Base-by-base conservation (phyloP, 2,888 invertebrate species). In the Drosophila villosipedis region DNA sequence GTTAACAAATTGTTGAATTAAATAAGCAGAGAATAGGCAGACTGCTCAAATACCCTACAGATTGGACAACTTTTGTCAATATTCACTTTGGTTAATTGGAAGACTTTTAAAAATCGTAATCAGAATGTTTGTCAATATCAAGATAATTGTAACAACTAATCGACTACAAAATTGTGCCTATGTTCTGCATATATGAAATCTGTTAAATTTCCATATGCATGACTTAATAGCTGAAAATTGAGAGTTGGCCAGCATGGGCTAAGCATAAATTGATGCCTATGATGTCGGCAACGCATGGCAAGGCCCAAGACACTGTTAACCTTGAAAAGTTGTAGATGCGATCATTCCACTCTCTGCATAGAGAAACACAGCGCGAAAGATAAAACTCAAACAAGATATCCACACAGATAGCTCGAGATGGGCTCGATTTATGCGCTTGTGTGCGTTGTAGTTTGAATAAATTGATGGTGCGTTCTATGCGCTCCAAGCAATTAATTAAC, bases 281-380 rank as follows among this genome's bases (percentile, higher is more conserved):
- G 47, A 41, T 52, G 64, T 39, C 50, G 52, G 62, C 61, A 50
- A 57, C 41, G 52, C 60, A 19, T 31, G 55, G 22, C 59, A 70
- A 33, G 49, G 65, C 62, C 49, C 39, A 78, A 70, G 78, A 78
- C 65, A 68, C 58, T 53, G 81, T 47, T 78, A 91, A 91, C 90
- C 91, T 90, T 90, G 90, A 90, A 91, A 88, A 58, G 52, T 73
- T 85, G 73, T 78, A 76, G 80, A 86, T 80, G 82, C 90, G 91
- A 91, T 90, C 90, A 91, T 91, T 90, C 90, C 91, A 90, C 91
- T 90, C 91, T 89, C 70, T 83, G 90, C 88, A 89, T 89, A 88
- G 82, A 76, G 85, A 91, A 37, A n/a, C 2, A 78, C 73, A 77
- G 69, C 61, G 54, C 61, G 52, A 53, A 37, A 49, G 43, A 53